Evolutionary conservation across 2,888 invertebrate genomes (phyloP).

Genomic region (Psylliodes chrysocephalus): DNA sequence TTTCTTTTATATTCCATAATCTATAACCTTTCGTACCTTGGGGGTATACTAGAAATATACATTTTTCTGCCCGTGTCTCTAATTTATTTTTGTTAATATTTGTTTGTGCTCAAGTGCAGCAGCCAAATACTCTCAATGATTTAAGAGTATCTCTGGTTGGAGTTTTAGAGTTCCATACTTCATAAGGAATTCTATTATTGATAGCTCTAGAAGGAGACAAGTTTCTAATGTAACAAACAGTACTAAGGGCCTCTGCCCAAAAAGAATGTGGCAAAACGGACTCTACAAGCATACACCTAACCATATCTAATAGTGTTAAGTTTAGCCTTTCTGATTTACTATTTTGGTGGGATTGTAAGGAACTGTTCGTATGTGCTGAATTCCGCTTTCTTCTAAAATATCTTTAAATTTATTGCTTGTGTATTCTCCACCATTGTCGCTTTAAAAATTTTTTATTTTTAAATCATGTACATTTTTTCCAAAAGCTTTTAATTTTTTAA

Average conservation of each 20-base stretch:
- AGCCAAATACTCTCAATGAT: neutral
- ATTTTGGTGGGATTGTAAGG: neutral
- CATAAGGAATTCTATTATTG: neutral
- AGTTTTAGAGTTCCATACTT: neutral
- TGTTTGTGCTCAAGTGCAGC: neutral
- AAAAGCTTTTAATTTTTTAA: neutral
- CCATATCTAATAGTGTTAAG: neutral
- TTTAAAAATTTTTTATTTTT: slow-evolving; percentile 2
- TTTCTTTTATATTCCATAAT: neutral
- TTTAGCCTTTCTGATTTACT: neutral
- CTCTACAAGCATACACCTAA: neutral
- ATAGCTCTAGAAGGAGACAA: neutral
- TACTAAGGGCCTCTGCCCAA: neutral
- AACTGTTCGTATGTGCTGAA: neutral
- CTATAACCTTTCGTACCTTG: neutral
- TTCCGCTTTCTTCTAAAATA: neutral
- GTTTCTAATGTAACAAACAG: neutral
- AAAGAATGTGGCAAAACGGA: neutral
- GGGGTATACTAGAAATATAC: neutral
- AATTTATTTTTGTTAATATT: neutral
- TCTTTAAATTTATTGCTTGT: neutral
- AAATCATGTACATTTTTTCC: neutral
- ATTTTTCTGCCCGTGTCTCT: neutral
- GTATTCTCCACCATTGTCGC: neutral
- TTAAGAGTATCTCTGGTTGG: neutral